Base-by-base conservation (phyloP, 2,797 vertebrate species). In the Siniperca scherzeri region DNA sequence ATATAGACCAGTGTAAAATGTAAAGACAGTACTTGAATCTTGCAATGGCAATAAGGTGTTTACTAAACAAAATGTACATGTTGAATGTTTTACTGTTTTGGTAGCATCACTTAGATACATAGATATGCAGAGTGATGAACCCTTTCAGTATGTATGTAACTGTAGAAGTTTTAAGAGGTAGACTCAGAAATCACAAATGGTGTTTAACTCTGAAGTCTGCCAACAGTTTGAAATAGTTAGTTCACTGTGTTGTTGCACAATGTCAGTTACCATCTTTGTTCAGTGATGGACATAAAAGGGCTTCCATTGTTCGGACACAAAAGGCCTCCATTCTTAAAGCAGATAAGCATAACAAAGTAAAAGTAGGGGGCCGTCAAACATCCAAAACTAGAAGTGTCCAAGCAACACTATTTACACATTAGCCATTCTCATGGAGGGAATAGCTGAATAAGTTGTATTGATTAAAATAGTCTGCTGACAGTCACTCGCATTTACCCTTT, bases 201-300 rank as follows among this genome's bases (percentile, higher is more conserved):
- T 80, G 70, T 72, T 82, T 80, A 62, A 74, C 90, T 95, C 94
- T 91, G 87, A 91, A 88, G 92, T 93, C 91, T 92, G 93, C 87
- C 90, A 92, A 89, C 86, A 94, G 94, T 96, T 95, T 95, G 92
- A 83, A 86, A 87, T 87, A 94, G 94, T 95, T 88, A 93, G 90
- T 94, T 96, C 94, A 96, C 78, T 94, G 94, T 96, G 96, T 95
- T 96, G 95, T 95, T 88, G 90, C 88, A 89, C 87, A 90, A 90
- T 95, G 95, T 95, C 95, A 95, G 96, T 95, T 92, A 87, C 89
- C 90, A 94, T 96, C 96, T 97, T 98, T 97, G 96, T 97, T 94
- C 92, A 77, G 84, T 95, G 95, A 96, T 96, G 96, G 96, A 97
- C 95, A 97, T 96, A 91, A 94, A 96, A 95, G 94, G 82, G 87